These are phyloP conservation scores for Drosophila birchii DNA, from an alignment of 2,888 invertebrate genomes.

Conservation along the genomic window DNA sequence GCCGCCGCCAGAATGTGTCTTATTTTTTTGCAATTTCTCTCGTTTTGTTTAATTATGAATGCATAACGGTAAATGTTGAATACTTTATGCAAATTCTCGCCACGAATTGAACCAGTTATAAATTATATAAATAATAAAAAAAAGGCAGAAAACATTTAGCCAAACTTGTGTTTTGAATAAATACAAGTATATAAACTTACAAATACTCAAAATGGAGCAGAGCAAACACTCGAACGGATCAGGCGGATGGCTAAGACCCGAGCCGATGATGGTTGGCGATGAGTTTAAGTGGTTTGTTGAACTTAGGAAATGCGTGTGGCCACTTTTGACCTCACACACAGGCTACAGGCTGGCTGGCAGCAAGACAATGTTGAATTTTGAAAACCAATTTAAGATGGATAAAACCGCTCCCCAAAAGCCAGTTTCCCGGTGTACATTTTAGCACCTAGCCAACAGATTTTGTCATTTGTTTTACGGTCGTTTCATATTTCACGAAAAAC, in stretches of 20 bases:
- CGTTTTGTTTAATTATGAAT: constrained; percentile 38
- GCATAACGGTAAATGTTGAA: constrained; percentile 72
- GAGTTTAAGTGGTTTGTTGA: constrained; percentile 53
- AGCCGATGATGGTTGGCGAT: constrained; percentile 13
- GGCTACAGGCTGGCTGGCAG: no score
- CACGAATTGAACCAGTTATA: constrained; percentile 57
- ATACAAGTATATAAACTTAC: constrained; percentile 12
- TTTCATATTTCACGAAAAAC: constrained; percentile 58
- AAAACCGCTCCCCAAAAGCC: constrained; percentile 26
- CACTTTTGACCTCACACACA: constrained; percentile 45
- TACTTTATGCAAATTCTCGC: constrained; percentile 48
- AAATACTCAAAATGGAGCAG: constrained; percentile 29
- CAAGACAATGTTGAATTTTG: constrained; percentile 6
- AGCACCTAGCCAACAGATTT: constrained; percentile 36
- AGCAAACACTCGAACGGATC: constrained; percentile 32
- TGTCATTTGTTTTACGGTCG: constrained; percentile 36
- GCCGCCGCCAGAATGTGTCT: constrained; percentile 26
- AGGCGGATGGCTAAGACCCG: constrained; percentile 18
- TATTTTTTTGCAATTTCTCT: constrained; percentile 28
- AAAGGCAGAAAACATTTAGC: constrained; percentile 14
- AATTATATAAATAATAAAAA: constrained; percentile 10
- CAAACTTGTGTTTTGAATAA: neutral
- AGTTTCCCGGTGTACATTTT: constrained; percentile 27
- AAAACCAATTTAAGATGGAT: constrained; percentile 8
- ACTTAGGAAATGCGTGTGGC: constrained; percentile 36